phyloP scores from a whole-genome alignment of 1,140 invertebrate genomes.

The Tetraneura akinire region DNA sequence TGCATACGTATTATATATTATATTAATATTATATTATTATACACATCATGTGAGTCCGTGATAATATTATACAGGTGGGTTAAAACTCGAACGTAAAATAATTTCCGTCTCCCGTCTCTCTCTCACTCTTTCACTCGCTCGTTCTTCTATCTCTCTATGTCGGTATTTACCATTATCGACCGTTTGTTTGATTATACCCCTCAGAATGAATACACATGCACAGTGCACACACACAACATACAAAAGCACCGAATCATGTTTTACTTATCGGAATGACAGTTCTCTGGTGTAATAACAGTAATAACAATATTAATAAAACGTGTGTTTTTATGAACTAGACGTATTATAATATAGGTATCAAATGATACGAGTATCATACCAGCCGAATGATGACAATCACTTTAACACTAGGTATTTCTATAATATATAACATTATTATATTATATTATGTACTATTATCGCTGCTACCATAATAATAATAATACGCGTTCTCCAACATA shows the following conservation, averaged over 20 bases:
- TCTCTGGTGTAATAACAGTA: not conserved
- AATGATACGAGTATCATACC: not conserved
- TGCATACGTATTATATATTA: not conserved
- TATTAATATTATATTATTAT: too few species aligned
- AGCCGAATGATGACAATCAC: not conserved
- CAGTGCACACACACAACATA: not conserved
- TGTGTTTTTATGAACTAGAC: not conserved
- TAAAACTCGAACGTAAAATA: not conserved
- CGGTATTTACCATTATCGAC: slow-evolving; percentile 3
- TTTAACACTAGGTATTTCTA: too few species aligned
- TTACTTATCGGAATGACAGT: slow-evolving; percentile 14
- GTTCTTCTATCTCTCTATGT: not conserved
- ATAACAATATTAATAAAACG: slow-evolving; percentile 15
- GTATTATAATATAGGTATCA: too few species aligned
- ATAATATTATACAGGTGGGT: too few species aligned
- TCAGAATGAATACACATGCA: not conserved
- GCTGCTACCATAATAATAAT: too few species aligned
- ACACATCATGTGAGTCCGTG: too few species aligned
- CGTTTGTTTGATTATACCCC: slow-evolving; percentile 35
- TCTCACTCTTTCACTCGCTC: too few species aligned
- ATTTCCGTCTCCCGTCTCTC: too few species aligned
- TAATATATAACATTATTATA: too few species aligned
- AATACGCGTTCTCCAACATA: too few species aligned
- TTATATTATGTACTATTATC: too few species aligned
- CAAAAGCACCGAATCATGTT: slow-evolving; percentile 25